Evolutionary conservation across 2,113 vertebrate species (phyloP), one percentile per base, ranked within the genome.

Genomic region (Seriola aureovittata): DNA sequence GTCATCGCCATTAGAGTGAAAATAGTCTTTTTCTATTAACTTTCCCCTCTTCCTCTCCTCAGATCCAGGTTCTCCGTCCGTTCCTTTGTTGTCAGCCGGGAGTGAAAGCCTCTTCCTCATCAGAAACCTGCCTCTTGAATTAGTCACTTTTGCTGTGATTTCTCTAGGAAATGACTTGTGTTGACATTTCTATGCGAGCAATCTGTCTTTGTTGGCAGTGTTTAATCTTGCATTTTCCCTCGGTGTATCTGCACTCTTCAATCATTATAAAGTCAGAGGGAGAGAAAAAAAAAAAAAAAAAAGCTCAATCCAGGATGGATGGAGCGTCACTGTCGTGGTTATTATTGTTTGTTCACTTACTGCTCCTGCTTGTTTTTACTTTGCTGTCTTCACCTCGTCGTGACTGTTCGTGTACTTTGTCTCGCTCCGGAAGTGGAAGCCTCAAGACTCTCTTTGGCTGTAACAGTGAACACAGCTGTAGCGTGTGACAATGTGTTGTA

Each of bases 121-220:
- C 59, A 91, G 44, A 58, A 83, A 78, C 57, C 70, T 84, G 77
- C 73, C 78, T 84, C 82, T 70, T 84, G 65, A 87, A 85, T 78
- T 58, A 83, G 66, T 85, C 54, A 32, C 77, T 65, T 86, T 83
- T 59, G 42, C 19, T 29, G 13, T 44, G 85, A 85, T 81, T 84
- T 79, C 79, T 75, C 84, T 83, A 40, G 34, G 55, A 89, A 87
- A 93, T 84, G 78, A 70, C 81, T 85, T 9, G 44, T 6, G 66
- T 54, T 82, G 89, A 85, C 82, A 75, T 89, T 91, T 85, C 80
- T 70, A 75, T 79, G 70, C 79, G 59, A 79, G 81, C 62, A 21
- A 83, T 90, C 81, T 32, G 62, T 87, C 78, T 85, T 83, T 76
- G 88, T 83, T 78, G 78, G 76, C 77, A 42, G 48, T 69, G 75